Conservation (phyloP, 2,888 invertebrate species). For the Cephus sareptanus region DNA sequence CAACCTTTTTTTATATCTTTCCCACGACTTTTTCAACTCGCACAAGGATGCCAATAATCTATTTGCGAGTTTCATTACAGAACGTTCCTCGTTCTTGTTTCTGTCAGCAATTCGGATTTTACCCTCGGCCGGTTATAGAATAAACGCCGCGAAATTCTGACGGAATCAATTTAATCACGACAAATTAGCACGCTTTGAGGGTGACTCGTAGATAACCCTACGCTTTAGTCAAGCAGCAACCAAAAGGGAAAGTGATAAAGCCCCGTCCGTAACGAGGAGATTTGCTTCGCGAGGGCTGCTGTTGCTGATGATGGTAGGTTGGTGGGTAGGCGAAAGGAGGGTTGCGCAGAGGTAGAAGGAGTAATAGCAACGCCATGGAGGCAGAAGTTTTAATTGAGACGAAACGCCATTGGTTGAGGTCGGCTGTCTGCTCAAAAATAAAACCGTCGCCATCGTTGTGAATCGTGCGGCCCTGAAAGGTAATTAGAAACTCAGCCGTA, state of each 20-base stretch:
- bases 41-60: not conserved
- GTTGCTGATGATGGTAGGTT: not conserved
- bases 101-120: not conserved
- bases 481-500: constrained; percentile 19
- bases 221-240: not conserved
- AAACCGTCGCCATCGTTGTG: not conserved
- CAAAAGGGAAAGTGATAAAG: not conserved
- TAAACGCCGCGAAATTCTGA: not conserved
- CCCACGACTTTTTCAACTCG: not conserved
- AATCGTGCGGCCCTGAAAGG: not conserved
- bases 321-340: not conserved
- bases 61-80: not conserved
- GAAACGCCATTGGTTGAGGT: not conserved
- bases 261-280: not conserved
- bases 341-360: not conserved
- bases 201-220: not conserved
- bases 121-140: not conserved
- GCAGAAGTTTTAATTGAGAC: not conserved
- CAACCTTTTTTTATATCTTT: not conserved
- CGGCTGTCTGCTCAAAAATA: not conserved
- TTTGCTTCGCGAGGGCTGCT: not conserved
- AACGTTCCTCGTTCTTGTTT: not conserved
- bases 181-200: not conserved
- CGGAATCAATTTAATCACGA: not conserved
- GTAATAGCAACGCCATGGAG: not conserved